These are phyloP conservation scores for Kryptolebias ocellatus DNA, from an alignment of 2,797 vertebrate genomes.

Conservation along the genomic window DNA sequence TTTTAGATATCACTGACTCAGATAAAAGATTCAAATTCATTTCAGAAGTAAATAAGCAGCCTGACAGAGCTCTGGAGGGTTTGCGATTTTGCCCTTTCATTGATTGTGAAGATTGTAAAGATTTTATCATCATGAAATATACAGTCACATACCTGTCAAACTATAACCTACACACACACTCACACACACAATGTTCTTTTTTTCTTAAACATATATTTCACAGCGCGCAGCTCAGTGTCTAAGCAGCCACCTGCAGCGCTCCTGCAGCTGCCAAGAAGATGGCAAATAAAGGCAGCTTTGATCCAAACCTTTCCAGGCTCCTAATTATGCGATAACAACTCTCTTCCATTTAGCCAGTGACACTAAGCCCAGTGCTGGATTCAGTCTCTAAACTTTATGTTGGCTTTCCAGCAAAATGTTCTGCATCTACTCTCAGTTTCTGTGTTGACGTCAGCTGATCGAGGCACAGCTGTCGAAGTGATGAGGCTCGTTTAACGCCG, in stretches of 20 bases:
- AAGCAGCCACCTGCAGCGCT: constrained; percentile 55
- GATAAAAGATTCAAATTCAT: constrained; percentile 22
- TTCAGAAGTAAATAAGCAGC: constrained; percentile 18
- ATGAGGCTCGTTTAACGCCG: constrained; percentile 11
- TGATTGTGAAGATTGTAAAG: constrained; percentile 10
- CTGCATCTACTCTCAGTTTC: constrained; percentile 4
- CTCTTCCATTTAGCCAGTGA: constrained; percentile 46
- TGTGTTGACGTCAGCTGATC: constrained; percentile 5
- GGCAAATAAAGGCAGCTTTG: constrained; percentile 57
- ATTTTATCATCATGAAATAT: background rate
- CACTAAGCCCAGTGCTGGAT: constrained; percentile 26
- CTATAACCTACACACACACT: background rate
- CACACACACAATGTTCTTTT: background rate
- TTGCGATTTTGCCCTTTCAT: constrained; percentile 22
- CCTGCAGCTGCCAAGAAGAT: constrained; percentile 59
- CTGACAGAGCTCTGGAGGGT: constrained; percentile 14
- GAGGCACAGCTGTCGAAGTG: background rate
- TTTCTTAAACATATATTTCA: constrained; percentile 6
- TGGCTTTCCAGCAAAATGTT: background rate
- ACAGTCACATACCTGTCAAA: constrained; percentile 1
- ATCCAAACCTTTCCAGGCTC: constrained; percentile 63
- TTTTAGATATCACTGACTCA: background rate
- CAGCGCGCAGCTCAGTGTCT: constrained; percentile 48
- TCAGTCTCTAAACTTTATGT: background rate
- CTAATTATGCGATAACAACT: constrained; percentile 57